These are phyloP conservation scores for Dendrophyllia cribrosa DNA, from an alignment of 64 coral and sea anemone species.

Conservation along the genomic window DNA sequence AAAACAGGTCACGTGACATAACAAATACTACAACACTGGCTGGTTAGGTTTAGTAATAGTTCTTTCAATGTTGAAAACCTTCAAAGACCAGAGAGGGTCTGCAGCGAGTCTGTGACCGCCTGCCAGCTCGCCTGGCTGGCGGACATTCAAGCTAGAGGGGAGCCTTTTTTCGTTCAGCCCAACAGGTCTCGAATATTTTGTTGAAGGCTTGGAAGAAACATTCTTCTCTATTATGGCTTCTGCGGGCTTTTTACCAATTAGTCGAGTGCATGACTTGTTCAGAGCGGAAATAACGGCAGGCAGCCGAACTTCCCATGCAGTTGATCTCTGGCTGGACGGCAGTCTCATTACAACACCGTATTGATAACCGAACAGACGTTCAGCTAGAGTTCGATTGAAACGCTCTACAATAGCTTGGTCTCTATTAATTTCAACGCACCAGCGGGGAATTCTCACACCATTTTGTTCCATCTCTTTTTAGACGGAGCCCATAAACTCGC, in stretches of 20 bases:
- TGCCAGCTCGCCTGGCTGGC: conserved; percentile 55
- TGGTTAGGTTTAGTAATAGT: conserved; percentile 36
- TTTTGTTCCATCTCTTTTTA: conserved; percentile 8
- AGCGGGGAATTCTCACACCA: not conserved
- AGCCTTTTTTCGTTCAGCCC: conserved; percentile 24
- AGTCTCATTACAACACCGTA: conserved; percentile 27
- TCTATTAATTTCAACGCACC: conserved; percentile 22
- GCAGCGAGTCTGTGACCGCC: conserved; percentile 10
- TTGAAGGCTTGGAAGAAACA: conserved; percentile 1
- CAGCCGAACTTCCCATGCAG: not conserved
- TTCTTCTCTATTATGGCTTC: not conserved
- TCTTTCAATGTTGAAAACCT: no score
- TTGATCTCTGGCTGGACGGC: not conserved
- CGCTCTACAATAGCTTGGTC: conserved; percentile 35
- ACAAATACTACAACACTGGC: conserved; percentile 37
- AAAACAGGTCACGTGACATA: no score
- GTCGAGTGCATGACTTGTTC: conserved; percentile 9
- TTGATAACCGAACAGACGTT: conserved; percentile 49
- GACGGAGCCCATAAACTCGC: conserved; percentile 50
- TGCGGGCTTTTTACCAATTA: not conserved
- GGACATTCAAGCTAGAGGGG: conserved; percentile 14
- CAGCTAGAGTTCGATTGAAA: conserved; percentile 31
- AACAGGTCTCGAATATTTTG: conserved; percentile 28
- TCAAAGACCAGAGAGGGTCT: conserved; percentile 35
- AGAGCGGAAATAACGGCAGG: conserved; percentile 21